Evolutionary conservation across 1,140 invertebrate genomes (phyloP).

Genomic region (Drosophila fuyamai): DNA sequence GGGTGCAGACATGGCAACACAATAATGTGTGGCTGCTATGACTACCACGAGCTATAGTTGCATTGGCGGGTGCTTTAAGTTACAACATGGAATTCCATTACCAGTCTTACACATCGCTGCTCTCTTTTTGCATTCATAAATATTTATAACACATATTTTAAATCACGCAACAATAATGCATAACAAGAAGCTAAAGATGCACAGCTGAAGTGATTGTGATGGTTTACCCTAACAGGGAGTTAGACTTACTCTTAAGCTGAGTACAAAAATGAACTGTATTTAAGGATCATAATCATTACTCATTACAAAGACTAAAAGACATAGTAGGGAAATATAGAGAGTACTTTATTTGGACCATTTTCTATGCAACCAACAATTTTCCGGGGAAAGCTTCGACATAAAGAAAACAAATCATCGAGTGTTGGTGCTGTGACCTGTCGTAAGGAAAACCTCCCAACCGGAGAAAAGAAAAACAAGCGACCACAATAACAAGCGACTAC

Average conservation of each 20-base stretch:
- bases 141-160: constrained; percentile 55
- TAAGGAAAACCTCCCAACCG: constrained; percentile 36
- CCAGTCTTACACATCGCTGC: constrained; percentile 43
- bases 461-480: constrained; percentile 22
- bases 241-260: too few species aligned
- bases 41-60: constrained; percentile 28
- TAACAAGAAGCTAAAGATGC: neutral
- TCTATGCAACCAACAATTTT: neutral
- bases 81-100: constrained; percentile 42
- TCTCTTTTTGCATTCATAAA: constrained; percentile 52
- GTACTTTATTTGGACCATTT: neutral
- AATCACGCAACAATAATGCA: constrained; percentile 30
- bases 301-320: too few species aligned
- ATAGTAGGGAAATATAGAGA: too few species aligned
- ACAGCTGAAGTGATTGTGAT: neutral
- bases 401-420: constrained; percentile 9
- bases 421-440: constrained; percentile 62
- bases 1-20: constrained; percentile 42
- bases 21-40: constrained; percentile 38
- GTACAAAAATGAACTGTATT: too few species aligned
- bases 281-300: too few species aligned
- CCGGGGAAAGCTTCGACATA: neutral
- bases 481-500: constrained; percentile 25
- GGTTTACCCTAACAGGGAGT: neutral
- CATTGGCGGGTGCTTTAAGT: constrained; percentile 15